Evolutionary conservation across 2,888 invertebrate genomes (phyloP).

Genomic region (Melanostoma scalare): DNA sequence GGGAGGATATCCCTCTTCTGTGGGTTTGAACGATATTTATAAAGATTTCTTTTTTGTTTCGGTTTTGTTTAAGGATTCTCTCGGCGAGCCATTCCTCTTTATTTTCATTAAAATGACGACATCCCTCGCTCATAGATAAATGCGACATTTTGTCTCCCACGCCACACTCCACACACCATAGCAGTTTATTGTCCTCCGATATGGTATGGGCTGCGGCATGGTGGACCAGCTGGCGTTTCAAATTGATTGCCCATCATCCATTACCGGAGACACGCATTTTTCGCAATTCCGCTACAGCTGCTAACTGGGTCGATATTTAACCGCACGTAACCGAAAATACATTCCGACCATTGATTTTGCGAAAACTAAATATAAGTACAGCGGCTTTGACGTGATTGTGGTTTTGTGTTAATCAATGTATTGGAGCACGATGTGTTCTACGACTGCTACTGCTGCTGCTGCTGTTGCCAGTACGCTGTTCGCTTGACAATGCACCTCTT

Average conservation of each 20-base stretch:
- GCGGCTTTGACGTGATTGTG: constrained; percentile 68
- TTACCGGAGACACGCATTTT: constrained; percentile 43
- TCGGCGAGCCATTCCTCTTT: not conserved
- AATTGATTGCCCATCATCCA: constrained; percentile 70
- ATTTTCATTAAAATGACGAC: constrained; percentile 28
- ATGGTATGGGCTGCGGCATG: not conserved
- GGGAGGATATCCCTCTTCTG: too few relatives aligned
- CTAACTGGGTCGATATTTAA: constrained; percentile 45
- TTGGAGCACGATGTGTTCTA: constrained; percentile 2
- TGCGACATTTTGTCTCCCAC: constrained; percentile 23
- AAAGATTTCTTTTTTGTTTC: too few relatives aligned
- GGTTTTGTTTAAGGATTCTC: too few relatives aligned
- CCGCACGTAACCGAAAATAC: constrained; percentile 64
- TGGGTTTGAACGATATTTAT: too few relatives aligned
- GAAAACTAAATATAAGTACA: constrained; percentile 64
- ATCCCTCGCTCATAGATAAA: constrained; percentile 41
- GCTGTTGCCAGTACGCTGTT: constrained; percentile 3
- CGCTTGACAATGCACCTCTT: constrained; percentile 20
- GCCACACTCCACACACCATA: not conserved
- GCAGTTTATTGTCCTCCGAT: not conserved
- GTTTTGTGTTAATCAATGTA: constrained; percentile 68
- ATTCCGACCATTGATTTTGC: constrained; percentile 47
- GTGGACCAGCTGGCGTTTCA: constrained; percentile 42
- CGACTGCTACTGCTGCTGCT: too few relatives aligned
- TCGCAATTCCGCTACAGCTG: constrained; percentile 36